Evolutionary conservation across 2,888 invertebrate species (phyloP).

Genomic region (Caenorhabditis sp.): DNA sequence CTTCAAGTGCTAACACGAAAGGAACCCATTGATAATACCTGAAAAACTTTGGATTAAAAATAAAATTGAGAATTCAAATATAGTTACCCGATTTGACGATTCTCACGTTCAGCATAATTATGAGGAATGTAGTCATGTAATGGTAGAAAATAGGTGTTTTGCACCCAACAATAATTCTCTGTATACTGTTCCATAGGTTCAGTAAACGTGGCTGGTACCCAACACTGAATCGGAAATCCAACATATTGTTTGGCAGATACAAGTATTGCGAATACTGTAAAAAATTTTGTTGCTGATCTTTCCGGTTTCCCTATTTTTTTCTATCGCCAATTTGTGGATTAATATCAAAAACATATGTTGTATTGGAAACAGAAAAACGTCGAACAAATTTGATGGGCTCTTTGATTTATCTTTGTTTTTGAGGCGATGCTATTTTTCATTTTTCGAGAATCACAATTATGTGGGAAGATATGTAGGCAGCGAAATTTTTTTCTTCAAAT

Average conservation of each 20-base stretch:
- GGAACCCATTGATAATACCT: constrained; percentile 70
- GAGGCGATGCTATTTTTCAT: too few relatives aligned
- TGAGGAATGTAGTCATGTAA: constrained; percentile 71
- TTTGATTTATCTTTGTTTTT: too few relatives aligned
- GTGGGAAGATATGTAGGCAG: too few relatives aligned
- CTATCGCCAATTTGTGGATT: background rate
- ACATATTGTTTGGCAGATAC: constrained; percentile 71
- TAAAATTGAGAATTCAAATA: too few relatives aligned
- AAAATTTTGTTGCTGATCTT: background rate
- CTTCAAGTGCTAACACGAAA: constrained; percentile 70
- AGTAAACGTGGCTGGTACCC: constrained; percentile 72
- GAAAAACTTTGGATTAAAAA: too few relatives aligned
- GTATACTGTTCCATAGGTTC: constrained; percentile 72
- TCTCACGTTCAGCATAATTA: constrained; percentile 66
- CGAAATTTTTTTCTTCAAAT: too few relatives aligned
- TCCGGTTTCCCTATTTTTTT: background rate
- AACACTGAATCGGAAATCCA: constrained; percentile 70
- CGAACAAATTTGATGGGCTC: too few relatives aligned
- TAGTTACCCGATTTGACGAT: constrained; percentile 71
- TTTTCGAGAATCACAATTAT: too few relatives aligned
- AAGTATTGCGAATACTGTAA: constrained; percentile 70
- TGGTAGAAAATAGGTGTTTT: constrained; percentile 71
- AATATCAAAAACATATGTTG: background rate
- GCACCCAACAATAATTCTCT: constrained; percentile 71
- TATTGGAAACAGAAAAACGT: background rate